Conservation (phyloP, 2,113 vertebrate genomes). For the Spilogale gracilis region DNA sequence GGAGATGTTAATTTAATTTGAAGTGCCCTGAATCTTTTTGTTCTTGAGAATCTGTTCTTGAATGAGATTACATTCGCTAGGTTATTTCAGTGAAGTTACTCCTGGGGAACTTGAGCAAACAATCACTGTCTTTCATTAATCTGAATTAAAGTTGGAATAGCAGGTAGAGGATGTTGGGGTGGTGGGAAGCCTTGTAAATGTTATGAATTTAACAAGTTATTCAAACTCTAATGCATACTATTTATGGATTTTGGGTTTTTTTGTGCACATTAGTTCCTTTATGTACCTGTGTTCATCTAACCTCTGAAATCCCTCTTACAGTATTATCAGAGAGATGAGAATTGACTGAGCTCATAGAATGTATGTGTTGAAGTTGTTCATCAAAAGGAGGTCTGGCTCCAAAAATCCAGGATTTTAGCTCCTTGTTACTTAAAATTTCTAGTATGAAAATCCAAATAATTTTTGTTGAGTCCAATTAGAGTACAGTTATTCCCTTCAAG, state of each 20-base stretch:
- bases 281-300: neutral
- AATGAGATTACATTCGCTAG: slow-evolving; percentile 26
- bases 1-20: slow-evolving; percentile 2
- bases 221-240: slow-evolving; percentile 1
- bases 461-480: slow-evolving; percentile 3
- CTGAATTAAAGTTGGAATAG: neutral
- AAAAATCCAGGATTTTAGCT: neutral
- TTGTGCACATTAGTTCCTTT: neutral
- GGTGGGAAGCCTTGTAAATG: neutral
- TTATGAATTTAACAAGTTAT: slow-evolving; percentile 25
- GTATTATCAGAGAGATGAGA: neutral
- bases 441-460: neutral
- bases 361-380: neutral
- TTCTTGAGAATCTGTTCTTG: slow-evolving; percentile 27
- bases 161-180: neutral
- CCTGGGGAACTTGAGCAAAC: neutral
- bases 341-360: neutral
- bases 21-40: neutral
- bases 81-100: neutral
- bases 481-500: neutral
- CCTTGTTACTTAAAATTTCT: neutral
- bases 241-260: neutral
- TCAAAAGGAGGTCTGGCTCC: neutral
- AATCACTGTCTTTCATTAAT: neutral
- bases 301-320: neutral